Conservation (phyloP, 2,797 vertebrate genomes). For the Lophius americanus region DNA sequence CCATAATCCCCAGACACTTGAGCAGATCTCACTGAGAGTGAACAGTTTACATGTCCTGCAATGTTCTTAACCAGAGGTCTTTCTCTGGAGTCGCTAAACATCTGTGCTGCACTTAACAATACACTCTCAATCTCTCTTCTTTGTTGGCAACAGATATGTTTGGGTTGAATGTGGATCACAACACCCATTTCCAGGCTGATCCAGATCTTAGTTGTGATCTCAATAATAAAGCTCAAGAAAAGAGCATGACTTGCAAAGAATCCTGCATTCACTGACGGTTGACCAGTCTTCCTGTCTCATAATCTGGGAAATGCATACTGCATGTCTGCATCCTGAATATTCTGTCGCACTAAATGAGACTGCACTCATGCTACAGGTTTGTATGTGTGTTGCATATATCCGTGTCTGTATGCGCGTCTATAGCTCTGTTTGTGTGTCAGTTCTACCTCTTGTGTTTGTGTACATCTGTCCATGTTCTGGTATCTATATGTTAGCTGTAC, state of each 20-base stretch:
- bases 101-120: not conserved
- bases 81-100: constrained; percentile 8
- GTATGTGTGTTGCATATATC: not conserved
- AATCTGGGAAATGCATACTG: not conserved
- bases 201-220: no score
- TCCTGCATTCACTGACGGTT: no score
- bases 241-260: no score
- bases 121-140: not conserved
- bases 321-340: constrained; percentile 22
- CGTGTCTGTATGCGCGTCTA: not conserved
- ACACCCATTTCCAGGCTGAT: no score
- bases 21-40: constrained; percentile 33
- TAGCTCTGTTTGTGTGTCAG: not conserved
- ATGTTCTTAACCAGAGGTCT: constrained; percentile 28
- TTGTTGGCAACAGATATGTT: not conserved
- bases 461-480: constrained; percentile 13
- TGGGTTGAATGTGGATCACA: no score
- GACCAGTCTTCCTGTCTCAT: not conserved
- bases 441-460: constrained; percentile 6
- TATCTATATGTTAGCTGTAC: constrained; percentile 10
- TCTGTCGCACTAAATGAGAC: constrained; percentile 39
- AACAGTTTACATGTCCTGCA: constrained; percentile 34
- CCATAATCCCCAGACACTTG: constrained; percentile 46
- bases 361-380: constrained; percentile 25
- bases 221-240: no score